Conservation (phyloP, 2,888 invertebrate species). For the Timema podura region DNA sequence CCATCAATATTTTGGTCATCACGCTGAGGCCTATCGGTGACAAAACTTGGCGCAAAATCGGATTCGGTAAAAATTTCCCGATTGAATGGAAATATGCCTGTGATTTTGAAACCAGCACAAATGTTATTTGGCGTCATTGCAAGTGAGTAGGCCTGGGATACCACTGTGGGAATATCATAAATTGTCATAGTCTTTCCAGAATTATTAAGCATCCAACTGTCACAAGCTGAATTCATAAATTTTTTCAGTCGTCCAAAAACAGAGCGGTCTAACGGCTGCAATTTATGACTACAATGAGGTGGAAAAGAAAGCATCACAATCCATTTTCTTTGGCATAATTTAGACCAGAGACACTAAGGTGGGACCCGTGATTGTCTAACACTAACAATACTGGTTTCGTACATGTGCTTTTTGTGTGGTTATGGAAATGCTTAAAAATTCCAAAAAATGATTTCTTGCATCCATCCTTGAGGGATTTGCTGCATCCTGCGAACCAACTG, state of each 20-base stretch:
- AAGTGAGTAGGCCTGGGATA: conserved; percentile 17
- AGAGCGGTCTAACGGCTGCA: conserved; percentile 34
- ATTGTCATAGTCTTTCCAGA: conserved; percentile 29
- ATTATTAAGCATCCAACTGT: conserved; percentile 26
- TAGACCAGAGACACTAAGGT: conserved; percentile 32
- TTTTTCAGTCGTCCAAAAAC: conserved; percentile 38
- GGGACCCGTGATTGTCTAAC: conserved; percentile 36
- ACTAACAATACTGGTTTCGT: conserved; percentile 33
- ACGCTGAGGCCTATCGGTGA: conserved; percentile 24
- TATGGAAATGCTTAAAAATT: conserved; percentile 36
- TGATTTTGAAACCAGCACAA: conserved; percentile 20
- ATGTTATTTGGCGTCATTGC: conserved; percentile 26
- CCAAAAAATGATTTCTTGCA: conserved; percentile 34
- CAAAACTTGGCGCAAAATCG: conserved; percentile 22
- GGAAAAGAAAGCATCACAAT: conserved; percentile 39
- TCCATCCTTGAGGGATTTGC: conserved; percentile 37
- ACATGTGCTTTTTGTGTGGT: conserved; percentile 29
- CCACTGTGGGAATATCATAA: conserved; percentile 22
- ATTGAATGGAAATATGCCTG: conserved; percentile 26
- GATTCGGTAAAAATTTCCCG: conserved; percentile 24
- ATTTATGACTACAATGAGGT: conserved; percentile 27
- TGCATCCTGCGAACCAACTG: conserved; percentile 39
- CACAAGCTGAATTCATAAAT: conserved; percentile 15
- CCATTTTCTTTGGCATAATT: conserved; percentile 39
- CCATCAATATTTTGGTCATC: background rate